phyloP scores from a whole-genome alignment of 2,888 invertebrate species.

The Aspidiotus destructor region DNA sequence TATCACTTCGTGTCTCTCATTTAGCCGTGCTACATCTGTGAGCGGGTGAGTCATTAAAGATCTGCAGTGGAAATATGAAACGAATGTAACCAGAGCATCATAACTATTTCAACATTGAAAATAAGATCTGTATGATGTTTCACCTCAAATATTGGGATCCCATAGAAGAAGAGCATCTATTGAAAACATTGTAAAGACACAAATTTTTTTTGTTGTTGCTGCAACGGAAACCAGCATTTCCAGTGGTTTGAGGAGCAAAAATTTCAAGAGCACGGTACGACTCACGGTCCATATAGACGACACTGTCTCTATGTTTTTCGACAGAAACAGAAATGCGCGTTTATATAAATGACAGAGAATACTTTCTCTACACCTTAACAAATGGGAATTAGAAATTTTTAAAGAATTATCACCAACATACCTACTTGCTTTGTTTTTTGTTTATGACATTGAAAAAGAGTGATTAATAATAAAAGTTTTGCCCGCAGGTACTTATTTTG shows the following conservation, averaged over 20 bases:
- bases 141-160: slow-evolving; percentile 58
- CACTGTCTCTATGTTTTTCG: slow-evolving; percentile 48
- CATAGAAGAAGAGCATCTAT: slow-evolving; percentile 52
- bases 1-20: slow-evolving; percentile 34
- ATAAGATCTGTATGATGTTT: neutral
- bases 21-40: slow-evolving; percentile 25
- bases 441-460: too few species aligned
- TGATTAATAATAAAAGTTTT: too few species aligned
- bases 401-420: too few species aligned
- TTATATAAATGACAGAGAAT: too few species aligned
- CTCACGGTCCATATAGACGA: slow-evolving; percentile 60
- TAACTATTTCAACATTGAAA: slow-evolving; percentile 28
- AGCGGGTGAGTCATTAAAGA: slow-evolving; percentile 34
- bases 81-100: too few species aligned
- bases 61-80: slow-evolving; percentile 12
- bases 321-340: too few species aligned
- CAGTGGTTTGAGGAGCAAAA: slow-evolving; percentile 61
- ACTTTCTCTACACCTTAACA: too few species aligned
- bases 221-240: slow-evolving; percentile 58
- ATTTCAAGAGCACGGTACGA: slow-evolving; percentile 67
- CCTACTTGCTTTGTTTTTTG: too few species aligned
- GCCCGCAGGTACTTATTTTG: too few species aligned
- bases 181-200: slow-evolving; percentile 61
- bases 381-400: too few species aligned
- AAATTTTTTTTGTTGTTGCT: slow-evolving; percentile 56